Conservation (phyloP, 2,888 invertebrate species). For the Autographa gamma region DNA sequence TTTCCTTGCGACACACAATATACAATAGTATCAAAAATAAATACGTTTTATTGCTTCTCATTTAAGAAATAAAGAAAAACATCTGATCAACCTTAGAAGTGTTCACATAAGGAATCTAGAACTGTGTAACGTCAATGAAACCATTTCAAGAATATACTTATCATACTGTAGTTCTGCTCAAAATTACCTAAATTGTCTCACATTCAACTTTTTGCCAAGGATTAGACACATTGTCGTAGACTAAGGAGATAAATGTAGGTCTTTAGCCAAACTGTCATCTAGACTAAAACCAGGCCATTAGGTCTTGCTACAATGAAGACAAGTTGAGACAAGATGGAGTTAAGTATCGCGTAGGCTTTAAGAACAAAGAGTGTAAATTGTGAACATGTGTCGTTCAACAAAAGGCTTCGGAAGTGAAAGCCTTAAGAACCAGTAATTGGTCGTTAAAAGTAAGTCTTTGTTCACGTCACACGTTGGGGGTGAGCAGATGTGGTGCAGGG, state of each 20-base stretch:
- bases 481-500: slow-evolving; percentile 7
- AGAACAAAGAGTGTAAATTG: slow-evolving; percentile 15
- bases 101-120: too few relatives aligned
- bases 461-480: slow-evolving; percentile 21
- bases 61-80: too few relatives aligned
- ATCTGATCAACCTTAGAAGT: too few relatives aligned
- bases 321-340: neutral
- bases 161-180: neutral
- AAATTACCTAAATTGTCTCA: neutral
- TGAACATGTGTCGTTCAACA: slow-evolving; percentile 15
- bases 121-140: too few relatives aligned
- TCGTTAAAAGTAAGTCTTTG: slow-evolving; percentile 54
- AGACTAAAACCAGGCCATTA: neutral
- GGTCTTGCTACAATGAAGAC: neutral
- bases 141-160: too few relatives aligned
- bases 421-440: slow-evolving; percentile 45
- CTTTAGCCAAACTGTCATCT: too few relatives aligned
- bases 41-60: too few relatives aligned
- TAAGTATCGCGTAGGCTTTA: neutral
- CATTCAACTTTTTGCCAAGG: neutral
- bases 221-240: too few relatives aligned
- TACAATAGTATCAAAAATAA: too few relatives aligned
- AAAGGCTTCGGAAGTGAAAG: slow-evolving; percentile 34
- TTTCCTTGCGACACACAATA: too few relatives aligned
- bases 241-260: too few relatives aligned